Percentiles rank a stretch among this genome's conserved stretches.
Conservation (phyloP, 1,140 invertebrate genomes). For the Brachionus asplanchnoidis region DNA sequence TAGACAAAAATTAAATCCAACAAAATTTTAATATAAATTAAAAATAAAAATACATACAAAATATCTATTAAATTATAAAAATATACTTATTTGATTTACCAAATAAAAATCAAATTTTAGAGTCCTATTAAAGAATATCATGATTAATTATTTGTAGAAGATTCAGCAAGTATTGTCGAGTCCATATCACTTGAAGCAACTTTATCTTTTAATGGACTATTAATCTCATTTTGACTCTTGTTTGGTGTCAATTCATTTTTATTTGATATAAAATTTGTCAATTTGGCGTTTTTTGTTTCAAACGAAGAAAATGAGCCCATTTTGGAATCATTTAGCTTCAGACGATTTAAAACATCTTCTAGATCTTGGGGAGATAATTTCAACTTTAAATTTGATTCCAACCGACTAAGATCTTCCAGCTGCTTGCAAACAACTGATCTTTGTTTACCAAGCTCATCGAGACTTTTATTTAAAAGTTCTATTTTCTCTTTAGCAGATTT, state of each 20-base stretch:
- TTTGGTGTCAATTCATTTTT: background rate
- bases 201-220: background rate
- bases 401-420: background rate
- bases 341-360: background rate
- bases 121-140: background rate
- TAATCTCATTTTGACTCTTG: background rate
- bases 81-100: background rate
- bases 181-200: background rate
- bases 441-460: conserved; percentile 2
- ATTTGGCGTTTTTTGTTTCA: background rate
- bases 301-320: conserved; percentile 11
- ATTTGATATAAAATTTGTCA: background rate
- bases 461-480: background rate
- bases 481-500: background rate
- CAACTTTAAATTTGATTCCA: background rate
- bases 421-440: background rate
- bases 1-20: background rate
- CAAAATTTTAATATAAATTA: background rate
- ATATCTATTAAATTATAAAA: background rate
- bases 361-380: conserved; percentile 10
- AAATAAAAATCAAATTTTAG: background rate
- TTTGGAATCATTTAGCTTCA: conserved; percentile 6
- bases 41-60: background rate
- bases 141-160: background rate
- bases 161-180: background rate